Evolutionary conservation across 2,797 vertebrate genomes (phyloP).

Genomic region (Ptychadena robeensis): DNA sequence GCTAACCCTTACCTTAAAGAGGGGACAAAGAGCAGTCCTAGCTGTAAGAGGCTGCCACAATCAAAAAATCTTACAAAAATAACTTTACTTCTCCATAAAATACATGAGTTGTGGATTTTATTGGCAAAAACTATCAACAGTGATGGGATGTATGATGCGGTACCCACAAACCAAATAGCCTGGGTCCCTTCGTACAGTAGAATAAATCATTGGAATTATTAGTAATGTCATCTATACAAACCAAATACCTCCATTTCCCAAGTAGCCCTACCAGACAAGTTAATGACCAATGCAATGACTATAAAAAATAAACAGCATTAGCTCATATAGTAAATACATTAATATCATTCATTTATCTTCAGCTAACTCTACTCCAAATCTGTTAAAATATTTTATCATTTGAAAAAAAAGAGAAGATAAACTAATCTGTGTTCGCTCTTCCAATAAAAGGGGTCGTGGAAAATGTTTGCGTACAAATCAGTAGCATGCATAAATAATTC

Average conservation of each 20-base stretch:
- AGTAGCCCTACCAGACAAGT: neutral
- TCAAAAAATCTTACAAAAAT: too few relatives aligned
- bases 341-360: conserved; percentile 19
- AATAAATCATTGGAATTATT: too few relatives aligned
- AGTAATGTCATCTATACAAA: neutral
- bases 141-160: too few relatives aligned
- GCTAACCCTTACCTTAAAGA: too few relatives aligned
- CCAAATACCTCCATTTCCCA: neutral
- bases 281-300: neutral
- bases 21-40: too few relatives aligned
- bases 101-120: too few relatives aligned
- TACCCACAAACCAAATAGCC: too few relatives aligned
- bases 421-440: neutral
- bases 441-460: conserved; percentile 7
- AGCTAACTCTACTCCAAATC: neutral
- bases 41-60: too few relatives aligned
- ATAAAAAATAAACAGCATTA: neutral
- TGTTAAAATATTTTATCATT: conserved; percentile 20
- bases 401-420: neutral
- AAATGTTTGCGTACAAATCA: conserved; percentile 10
- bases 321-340: conserved; percentile 22
- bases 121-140: too few relatives aligned
- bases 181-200: too few relatives aligned
- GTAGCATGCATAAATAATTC: conserved; percentile 37
- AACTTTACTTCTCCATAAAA: too few relatives aligned